Evolutionary conservation across 2,113 vertebrate genomes (phyloP), one percentile per base, ranked within the genome.

Genomic region (Promerops cafer): DNA sequence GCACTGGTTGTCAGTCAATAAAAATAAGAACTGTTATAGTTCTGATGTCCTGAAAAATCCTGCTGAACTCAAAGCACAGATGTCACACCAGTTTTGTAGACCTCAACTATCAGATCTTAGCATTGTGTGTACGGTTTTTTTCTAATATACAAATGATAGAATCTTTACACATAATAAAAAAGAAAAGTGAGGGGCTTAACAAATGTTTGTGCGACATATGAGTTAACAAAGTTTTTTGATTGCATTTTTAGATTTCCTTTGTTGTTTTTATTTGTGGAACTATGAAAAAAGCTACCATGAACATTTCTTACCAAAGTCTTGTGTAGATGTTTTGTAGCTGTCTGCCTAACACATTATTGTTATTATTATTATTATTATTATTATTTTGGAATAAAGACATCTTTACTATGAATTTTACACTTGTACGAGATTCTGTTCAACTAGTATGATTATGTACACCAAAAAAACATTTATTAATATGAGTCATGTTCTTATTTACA

Each of bases 381-480:
- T 98, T 98, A 98, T 99, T 99, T 99, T 98, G 98, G 98, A 99
- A 99, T 98, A 98, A 98, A 98, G 88, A 98, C 98, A 98, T 98
- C 98, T 99, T 99, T 99, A 99, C 98, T 99, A 99, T 98, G 88
- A 97, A 83, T 81, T 94, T 83, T 80, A 63, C 16, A 54, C 26
- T 68, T 63, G 45, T 75, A 49, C 65, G 87, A 50, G 72, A 63
- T 82, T 97, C 65, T 96, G 31, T 95, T 90, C 56, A 72, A 87
- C 3, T 56, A 23, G 17, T 31, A 56, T 1, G 10, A 50, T 50
- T 59, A 42, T 3, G 19, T 39, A 30, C 12, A 90, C 44, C 33
- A 52, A 59, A 70, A 88, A 5, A 7, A 8, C 40, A 19, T 10
- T 54, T 49, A 63, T 4, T 27, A 64, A 40, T 21, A 45, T 7